These are phyloP conservation scores for Xenopus petersii DNA, from an alignment of 2,797 vertebrate species.

Conservation along the genomic window DNA sequence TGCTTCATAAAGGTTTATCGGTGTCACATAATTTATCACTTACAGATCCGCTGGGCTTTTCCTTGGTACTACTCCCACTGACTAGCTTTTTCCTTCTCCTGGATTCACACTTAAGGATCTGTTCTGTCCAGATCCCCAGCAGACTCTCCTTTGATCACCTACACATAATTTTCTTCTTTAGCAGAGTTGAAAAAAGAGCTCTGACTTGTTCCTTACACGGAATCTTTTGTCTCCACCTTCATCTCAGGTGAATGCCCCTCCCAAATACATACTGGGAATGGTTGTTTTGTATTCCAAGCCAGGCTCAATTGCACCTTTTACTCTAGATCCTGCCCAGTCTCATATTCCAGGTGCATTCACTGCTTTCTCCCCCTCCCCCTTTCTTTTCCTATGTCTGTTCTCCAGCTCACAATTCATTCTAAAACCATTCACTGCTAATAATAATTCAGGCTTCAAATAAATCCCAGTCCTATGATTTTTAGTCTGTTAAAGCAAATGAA, in stretches of 20 bases:
- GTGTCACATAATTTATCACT: background rate
- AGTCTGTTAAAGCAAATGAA: too few relatives aligned
- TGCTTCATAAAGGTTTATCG: background rate
- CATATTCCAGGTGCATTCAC: slow-evolving; percentile 19
- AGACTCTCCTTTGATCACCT: background rate
- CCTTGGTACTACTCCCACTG: too few relatives aligned
- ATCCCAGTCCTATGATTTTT: too few relatives aligned
- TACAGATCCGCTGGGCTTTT: background rate
- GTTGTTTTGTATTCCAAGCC: background rate
- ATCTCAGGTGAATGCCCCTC: slow-evolving; percentile 28
- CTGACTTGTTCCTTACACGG: background rate
- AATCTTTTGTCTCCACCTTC: slow-evolving; percentile 2
- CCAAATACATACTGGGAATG: background rate
- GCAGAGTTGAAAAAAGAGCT: slow-evolving; percentile 6
- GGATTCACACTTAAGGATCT: too few relatives aligned
- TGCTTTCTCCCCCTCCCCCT: background rate
- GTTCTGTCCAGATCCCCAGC: background rate
- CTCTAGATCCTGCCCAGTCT: slow-evolving; percentile 4
- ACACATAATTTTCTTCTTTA: slow-evolving; percentile 4
- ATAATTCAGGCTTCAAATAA: too few relatives aligned
- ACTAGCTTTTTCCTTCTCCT: too few relatives aligned
- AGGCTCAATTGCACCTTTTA: slow-evolving; percentile 9
- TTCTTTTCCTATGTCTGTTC: too few relatives aligned
- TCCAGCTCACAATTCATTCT: too few relatives aligned
- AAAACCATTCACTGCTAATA: too few relatives aligned